Base-by-base conservation (phyloP, 2,888 invertebrate genomes). In the Liodrosophila aerea region DNA sequence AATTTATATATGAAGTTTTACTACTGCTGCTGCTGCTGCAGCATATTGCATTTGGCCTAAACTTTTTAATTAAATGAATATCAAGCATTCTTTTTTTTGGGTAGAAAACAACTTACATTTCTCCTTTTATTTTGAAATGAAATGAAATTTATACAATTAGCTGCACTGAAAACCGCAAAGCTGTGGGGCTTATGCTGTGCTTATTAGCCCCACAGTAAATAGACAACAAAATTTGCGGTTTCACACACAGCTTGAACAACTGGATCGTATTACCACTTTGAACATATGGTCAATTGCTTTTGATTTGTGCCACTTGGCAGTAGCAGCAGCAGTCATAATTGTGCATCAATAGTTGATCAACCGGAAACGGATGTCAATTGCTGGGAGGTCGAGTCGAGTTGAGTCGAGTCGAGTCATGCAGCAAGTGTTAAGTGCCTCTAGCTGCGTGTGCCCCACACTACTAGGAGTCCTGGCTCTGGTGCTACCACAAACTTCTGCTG, bases 11-110 rank as follows among this genome's bases (percentile, higher is more conserved):
- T 39, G 18, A 39, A 39, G 16, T 39, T 22, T 39, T 3, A 18
- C 18, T 39, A n/a, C n/a, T 39, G 39, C 39, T 11, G 2, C 5
- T 22, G 2, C 22, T 39, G 39, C 36, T 34, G 34, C 13, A 13
- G 34, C 13, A 7, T 39, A 9, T 18, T 18, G 9, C 22, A n/a
- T 59, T 41, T 22, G 50, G 27, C 12, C 27, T 60, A 16, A 80
- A 77, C 76, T 77, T 77, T 77, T 77, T 77, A 84, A 77, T 77
- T 80, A 83, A 83, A 83, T 76, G n/a, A n/a, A 61, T 52, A 59
- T 52, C 57, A 73, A 83, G 62, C 65, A 49, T 29, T 29, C 1
- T n/a, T 11, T 51, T 9, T 13, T 56, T n/a, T n/a, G n/a, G n/a
- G 56, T 61, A 65, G 50, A 56, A 37, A 13, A 18, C 37, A 60